Conservation (phyloP, 2,888 invertebrate genomes). For the Zaprionus lineosus region DNA sequence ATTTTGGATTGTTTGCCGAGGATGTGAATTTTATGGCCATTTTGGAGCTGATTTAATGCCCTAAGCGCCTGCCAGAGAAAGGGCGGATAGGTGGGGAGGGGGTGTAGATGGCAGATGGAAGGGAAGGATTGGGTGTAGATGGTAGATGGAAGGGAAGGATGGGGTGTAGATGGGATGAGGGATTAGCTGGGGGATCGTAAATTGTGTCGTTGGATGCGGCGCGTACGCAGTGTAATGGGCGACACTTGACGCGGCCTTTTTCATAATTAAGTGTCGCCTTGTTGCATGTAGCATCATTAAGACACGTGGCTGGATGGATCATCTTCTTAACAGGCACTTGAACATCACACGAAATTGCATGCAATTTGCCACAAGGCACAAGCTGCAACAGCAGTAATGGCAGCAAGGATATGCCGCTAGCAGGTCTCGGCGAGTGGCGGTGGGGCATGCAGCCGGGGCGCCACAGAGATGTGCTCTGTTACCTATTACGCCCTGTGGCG, state of each 20-base stretch:
- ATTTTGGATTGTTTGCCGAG: conserved; percentile 65
- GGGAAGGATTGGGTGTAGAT: no score
- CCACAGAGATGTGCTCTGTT: conserved; percentile 43
- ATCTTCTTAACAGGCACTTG: conserved; percentile 70
- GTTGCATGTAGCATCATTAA: conserved; percentile 70
- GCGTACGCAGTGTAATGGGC: conserved; percentile 25
- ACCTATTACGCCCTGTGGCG: conserved; percentile 36
- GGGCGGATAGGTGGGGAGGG: no score
- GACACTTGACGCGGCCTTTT: conserved; percentile 61
- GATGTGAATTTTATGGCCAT: conserved; percentile 70
- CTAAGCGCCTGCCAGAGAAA: no score
- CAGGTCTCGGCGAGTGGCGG: conserved; percentile 26
- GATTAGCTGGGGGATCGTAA: conserved; percentile 65
- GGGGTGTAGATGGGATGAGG: no score
- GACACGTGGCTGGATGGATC: conserved; percentile 66
- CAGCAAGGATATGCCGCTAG: conserved; percentile 36
- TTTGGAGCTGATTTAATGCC: conserved; percentile 72
- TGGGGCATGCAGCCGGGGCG: conserved; percentile 21
- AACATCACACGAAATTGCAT: conserved; percentile 71
- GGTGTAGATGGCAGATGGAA: no score
- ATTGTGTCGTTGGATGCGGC: conserved; percentile 52
- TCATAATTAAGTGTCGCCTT: conserved; percentile 70
- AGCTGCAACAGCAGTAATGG: conserved; percentile 8
- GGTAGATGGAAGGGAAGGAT: no score
- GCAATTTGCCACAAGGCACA: conserved; percentile 58